These are phyloP conservation scores for Phalacrocorax pelagicus DNA, from an alignment of 2,113 vertebrate genomes.

Conservation along the genomic window DNA sequence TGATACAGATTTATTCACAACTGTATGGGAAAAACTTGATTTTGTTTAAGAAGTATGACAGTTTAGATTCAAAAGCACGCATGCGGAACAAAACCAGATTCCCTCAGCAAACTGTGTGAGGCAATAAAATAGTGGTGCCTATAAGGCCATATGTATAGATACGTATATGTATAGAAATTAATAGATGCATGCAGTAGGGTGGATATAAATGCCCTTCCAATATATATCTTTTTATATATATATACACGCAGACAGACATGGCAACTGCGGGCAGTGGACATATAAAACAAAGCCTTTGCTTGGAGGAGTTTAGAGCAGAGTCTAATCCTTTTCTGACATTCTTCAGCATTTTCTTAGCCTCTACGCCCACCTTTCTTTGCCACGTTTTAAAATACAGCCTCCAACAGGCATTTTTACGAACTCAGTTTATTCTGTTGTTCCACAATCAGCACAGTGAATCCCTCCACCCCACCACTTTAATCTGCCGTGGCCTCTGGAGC, in stretches of 20 bases:
- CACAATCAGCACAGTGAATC: not conserved
- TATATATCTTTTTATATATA: too few species aligned
- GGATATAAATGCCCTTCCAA: not conserved
- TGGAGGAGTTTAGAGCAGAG: not conserved
- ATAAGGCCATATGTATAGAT: not conserved
- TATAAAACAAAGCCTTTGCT: not conserved
- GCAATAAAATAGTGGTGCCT: not conserved
- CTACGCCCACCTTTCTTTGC: not conserved
- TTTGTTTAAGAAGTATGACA: not conserved
- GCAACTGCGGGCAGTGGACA: not conserved
- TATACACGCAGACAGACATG: too few species aligned
- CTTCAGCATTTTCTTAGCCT: not conserved
- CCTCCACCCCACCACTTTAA: not conserved
- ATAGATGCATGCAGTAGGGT: not conserved
- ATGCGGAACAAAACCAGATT: fast-evolving
- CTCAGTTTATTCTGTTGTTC: not conserved
- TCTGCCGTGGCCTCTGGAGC: not conserved
- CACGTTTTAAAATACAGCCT: not conserved
- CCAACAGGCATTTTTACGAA: not conserved
- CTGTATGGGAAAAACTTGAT: not conserved
- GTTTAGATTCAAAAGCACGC: not conserved
- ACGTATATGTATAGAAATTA: not conserved
- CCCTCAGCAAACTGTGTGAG: not conserved
- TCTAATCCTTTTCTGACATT: not conserved
- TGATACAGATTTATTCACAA: not conserved